Percentiles rank a stretch among this genome's conserved stretches.
These are phyloP conservation scores for Lasioglossum calceatum DNA, from an alignment of 2,888 invertebrate species.

Conservation along the genomic window DNA sequence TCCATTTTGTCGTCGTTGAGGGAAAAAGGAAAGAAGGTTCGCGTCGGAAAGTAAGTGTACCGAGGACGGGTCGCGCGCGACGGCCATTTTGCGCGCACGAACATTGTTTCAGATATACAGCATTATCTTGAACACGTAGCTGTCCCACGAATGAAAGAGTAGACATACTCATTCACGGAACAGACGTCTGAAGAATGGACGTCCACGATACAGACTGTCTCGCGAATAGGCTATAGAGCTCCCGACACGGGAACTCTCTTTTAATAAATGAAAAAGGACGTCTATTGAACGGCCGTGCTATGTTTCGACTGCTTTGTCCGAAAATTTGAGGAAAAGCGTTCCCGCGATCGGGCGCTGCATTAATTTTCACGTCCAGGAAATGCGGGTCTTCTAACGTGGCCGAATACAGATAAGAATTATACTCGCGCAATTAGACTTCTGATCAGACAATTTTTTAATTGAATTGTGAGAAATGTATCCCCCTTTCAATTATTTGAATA, in stretches of 20 bases:
- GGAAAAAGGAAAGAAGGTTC: not conserved
- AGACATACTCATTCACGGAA: slow-evolving; percentile 29
- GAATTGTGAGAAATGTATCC: too few species aligned
- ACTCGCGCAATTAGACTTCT: not conserved
- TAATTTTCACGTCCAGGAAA: not conserved
- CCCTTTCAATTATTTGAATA: too few species aligned
- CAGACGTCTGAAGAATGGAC: slow-evolving; percentile 48
- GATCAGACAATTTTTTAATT: too few species aligned
- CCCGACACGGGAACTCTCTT: slow-evolving; percentile 27
- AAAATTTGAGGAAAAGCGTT: not conserved
- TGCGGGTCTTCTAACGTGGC: too few species aligned
- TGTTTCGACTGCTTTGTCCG: slow-evolving; percentile 5
- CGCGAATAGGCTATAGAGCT: slow-evolving; percentile 37
- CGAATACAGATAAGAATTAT: not conserved
- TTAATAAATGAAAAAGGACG: slow-evolving; percentile 24
- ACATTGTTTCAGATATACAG: slow-evolving; percentile 40
- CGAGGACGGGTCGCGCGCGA: slow-evolving; percentile 29
- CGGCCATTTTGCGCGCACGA: slow-evolving; percentile 8
- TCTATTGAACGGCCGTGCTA: not conserved
- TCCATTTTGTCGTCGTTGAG: not conserved
- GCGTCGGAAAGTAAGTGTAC: not conserved
- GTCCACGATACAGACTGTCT: slow-evolving; percentile 24
- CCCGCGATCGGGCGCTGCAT: not conserved
- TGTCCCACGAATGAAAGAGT: slow-evolving; percentile 24
- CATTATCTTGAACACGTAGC: slow-evolving; percentile 33